Evolutionary conservation across 1,140 invertebrate genomes (phyloP).

Genomic region (Hermetia illucens): DNA sequence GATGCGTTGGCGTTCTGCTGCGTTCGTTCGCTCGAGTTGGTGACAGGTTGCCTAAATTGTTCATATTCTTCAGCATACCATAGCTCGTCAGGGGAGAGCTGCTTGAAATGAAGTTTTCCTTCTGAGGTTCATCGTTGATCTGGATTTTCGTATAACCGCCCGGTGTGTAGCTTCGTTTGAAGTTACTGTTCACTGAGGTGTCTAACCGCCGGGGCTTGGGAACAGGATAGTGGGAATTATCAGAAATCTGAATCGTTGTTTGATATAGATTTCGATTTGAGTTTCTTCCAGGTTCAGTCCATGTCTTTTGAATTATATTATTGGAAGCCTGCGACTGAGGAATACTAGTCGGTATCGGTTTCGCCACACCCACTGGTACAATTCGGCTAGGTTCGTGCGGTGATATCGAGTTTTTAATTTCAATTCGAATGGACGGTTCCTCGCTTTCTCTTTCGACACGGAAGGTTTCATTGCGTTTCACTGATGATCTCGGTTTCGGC

Average conservation of each 20-base stretch:
- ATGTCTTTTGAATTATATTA: not conserved
- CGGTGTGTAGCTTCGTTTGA: too few species aligned
- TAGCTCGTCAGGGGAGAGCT: not conserved
- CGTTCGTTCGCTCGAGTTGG: not conserved
- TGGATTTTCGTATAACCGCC: not conserved
- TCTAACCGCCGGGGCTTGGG: not conserved
- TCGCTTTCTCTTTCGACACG: slow-evolving; percentile 9
- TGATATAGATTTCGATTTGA: not conserved
- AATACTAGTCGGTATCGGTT: slow-evolving; percentile 27
- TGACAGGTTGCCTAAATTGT: not conserved
- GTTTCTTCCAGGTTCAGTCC: not conserved
- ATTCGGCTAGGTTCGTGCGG: slow-evolving; percentile 21
- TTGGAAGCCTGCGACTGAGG: slow-evolving; percentile 3
- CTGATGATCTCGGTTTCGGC: slow-evolving; percentile 21
- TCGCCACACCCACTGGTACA: slow-evolving; percentile 26
- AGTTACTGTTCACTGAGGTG: not conserved
- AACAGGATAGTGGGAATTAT: not conserved
- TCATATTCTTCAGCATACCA: not conserved
- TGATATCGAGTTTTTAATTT: slow-evolving; percentile 27
- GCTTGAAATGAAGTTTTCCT: not conserved
- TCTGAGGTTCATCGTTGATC: not conserved
- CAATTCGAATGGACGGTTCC: slow-evolving; percentile 19
- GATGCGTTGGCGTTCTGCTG: not conserved
- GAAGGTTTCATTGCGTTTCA: slow-evolving; percentile 28
- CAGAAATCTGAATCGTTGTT: not conserved